Conservation (phyloP, 2,797 vertebrate genomes). For the Salarias fasciatus region DNA sequence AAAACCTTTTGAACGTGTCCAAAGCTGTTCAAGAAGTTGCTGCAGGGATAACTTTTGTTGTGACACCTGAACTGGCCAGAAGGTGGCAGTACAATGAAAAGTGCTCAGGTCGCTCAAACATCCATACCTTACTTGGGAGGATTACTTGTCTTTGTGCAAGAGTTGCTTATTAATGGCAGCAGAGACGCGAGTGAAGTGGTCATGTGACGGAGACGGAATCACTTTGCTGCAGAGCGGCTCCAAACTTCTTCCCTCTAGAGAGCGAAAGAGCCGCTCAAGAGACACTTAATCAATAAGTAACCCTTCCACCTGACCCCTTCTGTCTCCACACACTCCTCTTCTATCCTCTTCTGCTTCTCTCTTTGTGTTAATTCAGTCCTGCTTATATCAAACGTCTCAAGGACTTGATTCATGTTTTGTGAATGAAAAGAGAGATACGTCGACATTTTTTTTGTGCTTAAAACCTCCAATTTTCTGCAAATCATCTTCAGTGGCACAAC, state of each 20-base stretch:
- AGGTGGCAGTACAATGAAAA: constrained; percentile 51
- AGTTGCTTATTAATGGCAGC: constrained; percentile 27
- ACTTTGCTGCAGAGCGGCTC: constrained; percentile 42
- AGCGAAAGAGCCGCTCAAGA: constrained; percentile 38
- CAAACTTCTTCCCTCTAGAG: constrained; percentile 16
- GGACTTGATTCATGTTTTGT: no score
- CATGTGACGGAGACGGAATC: constrained; percentile 48
- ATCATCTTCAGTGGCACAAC: no score
- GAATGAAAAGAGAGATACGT: no score
- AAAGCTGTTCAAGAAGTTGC: no score
- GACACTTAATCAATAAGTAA: constrained; percentile 60
- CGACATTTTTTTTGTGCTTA: no score
- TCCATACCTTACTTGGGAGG: neutral
- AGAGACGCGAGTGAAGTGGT: constrained; percentile 31
- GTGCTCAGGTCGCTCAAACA: constrained; percentile 11
- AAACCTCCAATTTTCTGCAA: no score
- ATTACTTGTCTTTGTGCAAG: constrained; percentile 8
- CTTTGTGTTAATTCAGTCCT: neutral
- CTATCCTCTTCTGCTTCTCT: neutral
- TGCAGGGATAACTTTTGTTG: constrained; percentile 6
- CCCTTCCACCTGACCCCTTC: constrained; percentile 36
- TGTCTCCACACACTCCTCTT: constrained; percentile 29
- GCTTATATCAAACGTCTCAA: constrained; percentile 21
- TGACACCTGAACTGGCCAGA: constrained; percentile 33
- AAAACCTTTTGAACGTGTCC: no score